Conservation (phyloP, 92 coral and sea anemone species). For the Porites lobata region DNA sequence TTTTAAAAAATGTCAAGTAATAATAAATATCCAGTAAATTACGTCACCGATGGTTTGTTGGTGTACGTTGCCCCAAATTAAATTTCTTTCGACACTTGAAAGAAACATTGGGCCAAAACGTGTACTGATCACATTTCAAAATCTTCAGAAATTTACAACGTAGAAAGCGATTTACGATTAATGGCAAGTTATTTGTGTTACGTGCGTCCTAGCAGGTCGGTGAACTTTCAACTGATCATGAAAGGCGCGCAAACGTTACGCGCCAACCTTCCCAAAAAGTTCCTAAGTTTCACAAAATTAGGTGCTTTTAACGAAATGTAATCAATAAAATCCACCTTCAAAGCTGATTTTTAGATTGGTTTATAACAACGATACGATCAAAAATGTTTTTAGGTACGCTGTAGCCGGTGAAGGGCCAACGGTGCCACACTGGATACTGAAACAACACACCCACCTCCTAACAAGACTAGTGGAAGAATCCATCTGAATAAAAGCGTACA, state of each 20-base stretch:
- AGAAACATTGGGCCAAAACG: neutral
- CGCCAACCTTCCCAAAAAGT: too few species aligned
- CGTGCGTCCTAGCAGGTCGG: too few species aligned
- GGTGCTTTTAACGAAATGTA: too few species aligned
- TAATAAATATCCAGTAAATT: slow-evolving; percentile 30
- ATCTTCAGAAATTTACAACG: neutral
- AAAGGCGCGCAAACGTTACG: too few species aligned
- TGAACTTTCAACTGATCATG: too few species aligned
- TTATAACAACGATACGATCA: neutral
- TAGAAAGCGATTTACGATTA: neutral
- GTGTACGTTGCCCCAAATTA: neutral
- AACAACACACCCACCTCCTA: slow-evolving; percentile 84
- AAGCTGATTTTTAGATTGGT: neutral
- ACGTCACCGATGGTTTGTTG: slow-evolving; percentile 25
- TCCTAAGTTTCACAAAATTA: too few species aligned
- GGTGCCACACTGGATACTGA: neutral
- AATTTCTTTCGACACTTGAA: neutral
- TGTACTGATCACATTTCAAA: neutral
- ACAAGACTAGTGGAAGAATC: slow-evolving; percentile 84
- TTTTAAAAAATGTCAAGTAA: neutral
- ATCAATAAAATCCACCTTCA: neutral
- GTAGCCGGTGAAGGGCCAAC: neutral
- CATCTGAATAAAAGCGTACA: slow-evolving; percentile 92
- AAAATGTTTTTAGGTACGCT: neutral
- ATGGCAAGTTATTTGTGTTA: too few species aligned